These are phyloP conservation scores for Orestias chungarensis DNA, from an alignment of 2,797 vertebrate genomes.

Conservation along the genomic window DNA sequence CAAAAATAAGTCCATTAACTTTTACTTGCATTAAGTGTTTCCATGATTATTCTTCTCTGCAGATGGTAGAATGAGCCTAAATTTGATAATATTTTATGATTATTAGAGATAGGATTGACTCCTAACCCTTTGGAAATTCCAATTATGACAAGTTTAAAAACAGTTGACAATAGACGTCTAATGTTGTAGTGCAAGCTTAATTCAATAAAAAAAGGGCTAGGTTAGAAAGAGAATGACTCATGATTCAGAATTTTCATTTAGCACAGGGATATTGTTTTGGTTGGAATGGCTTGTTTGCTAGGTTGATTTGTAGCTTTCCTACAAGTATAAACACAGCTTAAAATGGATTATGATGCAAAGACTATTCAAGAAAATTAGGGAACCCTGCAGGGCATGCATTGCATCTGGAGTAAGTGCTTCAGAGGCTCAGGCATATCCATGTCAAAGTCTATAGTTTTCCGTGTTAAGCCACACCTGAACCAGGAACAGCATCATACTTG, in stretches of 20 bases:
- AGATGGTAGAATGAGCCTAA: slow-evolving; percentile 47
- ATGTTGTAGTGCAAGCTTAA: slow-evolving; percentile 31
- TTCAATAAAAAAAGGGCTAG: slow-evolving; percentile 17
- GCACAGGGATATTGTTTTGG: not conserved
- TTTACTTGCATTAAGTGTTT: slow-evolving; percentile 72
- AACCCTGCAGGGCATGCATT: no score
- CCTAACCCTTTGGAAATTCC: slow-evolving; percentile 27
- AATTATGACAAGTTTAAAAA: slow-evolving; percentile 22
- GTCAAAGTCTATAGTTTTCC: not conserved
- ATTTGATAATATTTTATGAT: slow-evolving; percentile 61
- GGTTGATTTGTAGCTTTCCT: not conserved
- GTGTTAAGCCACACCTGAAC: not conserved
- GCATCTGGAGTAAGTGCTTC: not conserved
- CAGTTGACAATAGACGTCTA: slow-evolving; percentile 16
- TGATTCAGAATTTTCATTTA: slow-evolving; percentile 1
- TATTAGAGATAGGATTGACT: slow-evolving; percentile 54
- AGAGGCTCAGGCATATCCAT: not conserved
- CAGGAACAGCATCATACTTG: not conserved
- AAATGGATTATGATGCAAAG: not conserved
- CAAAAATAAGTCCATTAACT: slow-evolving; percentile 72
- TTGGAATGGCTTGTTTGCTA: not conserved
- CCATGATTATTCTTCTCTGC: slow-evolving; percentile 63
- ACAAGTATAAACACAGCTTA: not conserved
- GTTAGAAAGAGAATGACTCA: not conserved
- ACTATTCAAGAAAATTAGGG: not conserved